phyloP scores from a whole-genome alignment of 2,888 invertebrate genomes.

The Pycnomerus fuliginosus region DNA sequence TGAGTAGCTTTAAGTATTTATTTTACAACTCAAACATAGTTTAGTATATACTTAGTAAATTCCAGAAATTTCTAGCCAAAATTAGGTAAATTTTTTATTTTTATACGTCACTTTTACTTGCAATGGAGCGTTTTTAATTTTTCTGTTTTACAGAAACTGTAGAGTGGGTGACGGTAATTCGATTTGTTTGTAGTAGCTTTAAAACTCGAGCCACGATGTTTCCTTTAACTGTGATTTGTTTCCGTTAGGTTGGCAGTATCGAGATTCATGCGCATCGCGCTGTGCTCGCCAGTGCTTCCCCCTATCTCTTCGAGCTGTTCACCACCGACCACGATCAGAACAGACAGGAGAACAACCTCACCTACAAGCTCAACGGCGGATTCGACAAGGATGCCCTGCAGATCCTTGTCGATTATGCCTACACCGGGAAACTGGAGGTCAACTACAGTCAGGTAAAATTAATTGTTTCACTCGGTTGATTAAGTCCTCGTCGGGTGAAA shows the following conservation, averaged over 20 bases:
- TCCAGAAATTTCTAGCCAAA: too few species aligned
- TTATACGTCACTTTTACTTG: constrained; percentile 33
- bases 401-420: constrained; percentile 78
- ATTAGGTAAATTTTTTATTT: constrained; percentile 35
- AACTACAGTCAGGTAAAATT: constrained; percentile 55
- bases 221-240: constrained; percentile 29
- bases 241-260: constrained; percentile 61
- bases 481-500: not conserved
- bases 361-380: constrained; percentile 64
- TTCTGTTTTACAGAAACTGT: constrained; percentile 51
- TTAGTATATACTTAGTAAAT: too few species aligned
- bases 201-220: constrained; percentile 13
- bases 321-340: constrained; percentile 57
- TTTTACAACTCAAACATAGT: too few species aligned
- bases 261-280: constrained; percentile 79
- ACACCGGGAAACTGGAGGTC: constrained; percentile 68
- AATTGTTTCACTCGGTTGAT: too few species aligned
- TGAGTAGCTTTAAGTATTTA: constrained; percentile 52
- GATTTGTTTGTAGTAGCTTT: constrained; percentile 35
- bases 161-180: constrained; percentile 48
- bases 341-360: constrained; percentile 54
- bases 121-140: constrained; percentile 50
- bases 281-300: constrained; percentile 76
- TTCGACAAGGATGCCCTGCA: constrained; percentile 69
- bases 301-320: constrained; percentile 74